Percentiles rank a stretch among this genome's conserved stretches.
Conservation (phyloP, 1,140 invertebrate genomes). For the Metopolophium dirhodum region DNA sequence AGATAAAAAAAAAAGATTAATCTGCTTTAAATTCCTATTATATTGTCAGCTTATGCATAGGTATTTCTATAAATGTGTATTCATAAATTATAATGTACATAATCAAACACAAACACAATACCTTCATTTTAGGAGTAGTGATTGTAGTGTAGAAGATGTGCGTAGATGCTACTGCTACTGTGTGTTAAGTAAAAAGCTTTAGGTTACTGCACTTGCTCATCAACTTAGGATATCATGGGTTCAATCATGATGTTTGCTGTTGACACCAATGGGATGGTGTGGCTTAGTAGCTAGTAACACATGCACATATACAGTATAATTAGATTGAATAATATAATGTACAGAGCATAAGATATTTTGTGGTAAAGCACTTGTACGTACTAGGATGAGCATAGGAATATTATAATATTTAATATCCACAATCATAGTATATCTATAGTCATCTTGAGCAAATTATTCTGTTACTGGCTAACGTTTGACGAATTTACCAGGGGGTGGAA, state of each 20-base stretch:
- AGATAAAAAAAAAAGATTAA: background rate
- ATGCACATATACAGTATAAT: background rate
- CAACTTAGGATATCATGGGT: background rate
- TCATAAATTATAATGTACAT: background rate
- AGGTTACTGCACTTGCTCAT: background rate
- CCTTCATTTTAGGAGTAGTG: constrained; percentile 13
- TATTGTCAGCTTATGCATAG: background rate
- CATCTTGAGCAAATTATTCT: background rate
- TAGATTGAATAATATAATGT: background rate
- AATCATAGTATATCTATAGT: background rate
- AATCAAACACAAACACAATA: background rate
- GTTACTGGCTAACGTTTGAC: background rate
- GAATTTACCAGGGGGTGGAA: background rate
- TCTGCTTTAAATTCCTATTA: background rate
- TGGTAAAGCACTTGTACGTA: background rate
- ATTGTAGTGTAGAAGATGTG: background rate
- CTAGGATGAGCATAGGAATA: background rate
- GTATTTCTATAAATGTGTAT: background rate
- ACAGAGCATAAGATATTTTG: background rate
- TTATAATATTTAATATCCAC: background rate
- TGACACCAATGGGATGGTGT: background rate
- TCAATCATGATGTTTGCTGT: background rate
- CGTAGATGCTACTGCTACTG: background rate
- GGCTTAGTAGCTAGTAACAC: constrained; percentile 1
- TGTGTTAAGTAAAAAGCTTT: background rate